These are phyloP conservation scores for Picus viridis DNA, from an alignment of 2,797 vertebrate species.

Conservation along the genomic window DNA sequence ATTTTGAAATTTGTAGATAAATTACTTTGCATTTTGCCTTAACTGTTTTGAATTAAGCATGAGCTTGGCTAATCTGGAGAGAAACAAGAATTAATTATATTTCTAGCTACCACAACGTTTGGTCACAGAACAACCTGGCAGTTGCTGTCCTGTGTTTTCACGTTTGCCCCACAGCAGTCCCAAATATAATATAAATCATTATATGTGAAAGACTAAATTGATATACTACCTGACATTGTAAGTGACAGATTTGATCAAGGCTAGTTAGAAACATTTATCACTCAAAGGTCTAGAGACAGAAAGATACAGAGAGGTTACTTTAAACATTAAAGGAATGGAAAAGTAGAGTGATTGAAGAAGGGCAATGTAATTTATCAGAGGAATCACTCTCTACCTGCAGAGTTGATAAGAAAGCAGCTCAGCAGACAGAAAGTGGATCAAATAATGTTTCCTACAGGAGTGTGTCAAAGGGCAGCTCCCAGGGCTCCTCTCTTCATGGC, in stretches of 20 bases:
- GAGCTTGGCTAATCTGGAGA: not conserved
- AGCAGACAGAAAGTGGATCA: slow-evolving; percentile 82
- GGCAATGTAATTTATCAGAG: slow-evolving; percentile 83
- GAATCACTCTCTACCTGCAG: slow-evolving; percentile 83
- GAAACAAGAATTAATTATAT: slow-evolving; percentile 61
- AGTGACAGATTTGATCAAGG: slow-evolving; percentile 82
- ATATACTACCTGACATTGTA: slow-evolving; percentile 77
- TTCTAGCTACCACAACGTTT: slow-evolving; percentile 54
- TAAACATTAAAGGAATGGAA: slow-evolving; percentile 73
- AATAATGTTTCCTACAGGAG: slow-evolving; percentile 85
- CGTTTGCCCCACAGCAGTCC: slow-evolving; percentile 57
- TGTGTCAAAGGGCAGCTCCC: slow-evolving; percentile 83
- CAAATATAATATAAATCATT: slow-evolving; percentile 75
- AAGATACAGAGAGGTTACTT: slow-evolving; percentile 73
- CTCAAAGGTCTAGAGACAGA: slow-evolving; percentile 75
- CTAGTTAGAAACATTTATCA: slow-evolving; percentile 78
- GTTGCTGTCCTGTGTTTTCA: slow-evolving; percentile 55
- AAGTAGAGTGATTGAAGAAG: slow-evolving; percentile 77
- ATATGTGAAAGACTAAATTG: slow-evolving; percentile 71
- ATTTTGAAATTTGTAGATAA: not conserved
- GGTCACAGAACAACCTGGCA: slow-evolving; percentile 52
- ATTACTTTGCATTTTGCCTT: not conserved
- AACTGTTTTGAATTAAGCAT: not conserved
- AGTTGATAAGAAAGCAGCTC: slow-evolving; percentile 83
- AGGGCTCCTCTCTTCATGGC: slow-evolving; percentile 75